Conservation (phyloP, 2,113 vertebrate species). For the Coptodon rendalli region DNA sequence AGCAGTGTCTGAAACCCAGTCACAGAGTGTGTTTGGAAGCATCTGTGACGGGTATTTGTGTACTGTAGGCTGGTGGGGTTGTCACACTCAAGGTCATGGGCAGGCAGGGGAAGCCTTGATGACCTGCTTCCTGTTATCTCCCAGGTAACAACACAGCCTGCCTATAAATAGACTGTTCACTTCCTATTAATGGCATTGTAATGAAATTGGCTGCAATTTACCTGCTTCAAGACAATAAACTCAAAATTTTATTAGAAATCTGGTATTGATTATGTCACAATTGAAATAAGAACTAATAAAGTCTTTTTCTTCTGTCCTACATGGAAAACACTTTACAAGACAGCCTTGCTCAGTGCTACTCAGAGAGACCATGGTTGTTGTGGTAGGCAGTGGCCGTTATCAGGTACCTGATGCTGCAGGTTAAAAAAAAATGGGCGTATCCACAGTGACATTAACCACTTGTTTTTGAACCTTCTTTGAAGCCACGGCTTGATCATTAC, state of each 20-base stretch:
- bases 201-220: background rate
- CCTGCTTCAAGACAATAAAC: background rate
- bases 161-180: background rate
- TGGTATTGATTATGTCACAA: background rate
- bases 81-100: background rate
- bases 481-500: background rate
- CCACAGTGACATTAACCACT: background rate
- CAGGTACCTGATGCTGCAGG: background rate
- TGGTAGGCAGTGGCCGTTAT: background rate
- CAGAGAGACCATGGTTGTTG: background rate
- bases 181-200: background rate
- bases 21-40: background rate
- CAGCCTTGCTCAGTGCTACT: background rate
- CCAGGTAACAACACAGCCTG: constrained; percentile 32
- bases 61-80: background rate
- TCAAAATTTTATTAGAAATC: background rate
- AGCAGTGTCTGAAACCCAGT: background rate
- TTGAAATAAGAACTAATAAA: background rate
- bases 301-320: background rate
- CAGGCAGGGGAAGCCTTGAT: background rate
- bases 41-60: background rate
- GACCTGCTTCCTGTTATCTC: constrained; percentile 53
- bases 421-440: background rate
- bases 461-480: background rate
- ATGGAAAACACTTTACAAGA: background rate